Conservation (phyloP, 2,797 vertebrate species). For the Pelodytes ibericus region DNA sequence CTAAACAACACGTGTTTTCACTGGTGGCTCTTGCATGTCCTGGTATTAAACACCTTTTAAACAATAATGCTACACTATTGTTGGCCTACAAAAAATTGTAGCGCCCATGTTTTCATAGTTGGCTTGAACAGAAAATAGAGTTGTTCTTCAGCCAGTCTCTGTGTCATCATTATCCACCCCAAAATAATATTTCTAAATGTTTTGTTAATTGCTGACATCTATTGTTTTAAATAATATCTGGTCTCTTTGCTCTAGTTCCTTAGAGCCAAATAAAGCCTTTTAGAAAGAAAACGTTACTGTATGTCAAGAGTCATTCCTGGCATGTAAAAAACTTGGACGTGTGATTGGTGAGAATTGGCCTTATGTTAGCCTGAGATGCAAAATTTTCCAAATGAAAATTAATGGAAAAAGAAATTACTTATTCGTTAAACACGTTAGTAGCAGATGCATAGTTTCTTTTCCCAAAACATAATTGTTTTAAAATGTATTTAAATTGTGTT, state of each 20-base stretch:
- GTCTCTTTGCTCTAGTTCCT: constrained; percentile 8
- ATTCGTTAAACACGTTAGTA: neutral
- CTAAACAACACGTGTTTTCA: constrained; percentile 21
- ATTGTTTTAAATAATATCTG: constrained; percentile 45
- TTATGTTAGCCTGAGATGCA: constrained; percentile 28
- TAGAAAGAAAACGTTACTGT: neutral
- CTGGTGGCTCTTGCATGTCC: neutral
- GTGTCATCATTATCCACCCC: neutral
- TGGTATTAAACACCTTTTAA: neutral
- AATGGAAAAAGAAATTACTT: constrained; percentile 24
- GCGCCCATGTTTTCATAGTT: neutral
- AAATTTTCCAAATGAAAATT: constrained; percentile 42
- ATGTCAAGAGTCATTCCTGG: constrained; percentile 34
- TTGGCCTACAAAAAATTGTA: neutral
- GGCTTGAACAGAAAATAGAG: too few relatives aligned
- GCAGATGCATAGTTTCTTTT: neutral
- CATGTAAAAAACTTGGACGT: constrained; percentile 42
- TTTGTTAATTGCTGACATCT: constrained; percentile 33
- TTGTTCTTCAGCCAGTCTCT: neutral
- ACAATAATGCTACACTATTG: neutral
- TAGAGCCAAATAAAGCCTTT: constrained; percentile 32
- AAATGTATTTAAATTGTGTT: too few relatives aligned
- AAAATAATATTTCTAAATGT: neutral
- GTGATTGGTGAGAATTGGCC: constrained; percentile 40
- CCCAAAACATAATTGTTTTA: too few relatives aligned